phyloP scores from a whole-genome alignment of 2,888 invertebrate species.

The Eudasyphora cyanicolor region DNA sequence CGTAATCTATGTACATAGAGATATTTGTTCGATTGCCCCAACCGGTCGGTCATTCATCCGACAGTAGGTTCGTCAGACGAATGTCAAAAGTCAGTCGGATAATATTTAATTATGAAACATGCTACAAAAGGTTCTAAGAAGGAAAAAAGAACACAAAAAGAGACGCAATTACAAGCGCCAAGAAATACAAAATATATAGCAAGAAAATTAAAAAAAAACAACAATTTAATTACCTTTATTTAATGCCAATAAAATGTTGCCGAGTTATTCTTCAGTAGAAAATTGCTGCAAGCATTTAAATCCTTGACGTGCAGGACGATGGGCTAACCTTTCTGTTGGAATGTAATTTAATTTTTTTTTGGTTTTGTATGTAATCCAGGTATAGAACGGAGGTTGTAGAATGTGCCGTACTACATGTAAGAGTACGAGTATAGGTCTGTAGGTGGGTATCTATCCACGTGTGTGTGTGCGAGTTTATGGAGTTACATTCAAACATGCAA shows the following conservation, averaged over 20 bases:
- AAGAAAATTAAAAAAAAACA: background rate
- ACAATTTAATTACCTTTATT: slow-evolving; percentile 34
- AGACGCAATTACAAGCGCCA: too few relatives aligned
- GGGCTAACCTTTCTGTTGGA: background rate
- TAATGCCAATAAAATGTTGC: slow-evolving; percentile 48
- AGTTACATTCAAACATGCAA: background rate
- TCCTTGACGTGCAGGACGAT: background rate
- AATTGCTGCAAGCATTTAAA: background rate
- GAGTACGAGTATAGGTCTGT: background rate
- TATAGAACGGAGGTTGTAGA: background rate
- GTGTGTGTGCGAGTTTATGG: background rate
- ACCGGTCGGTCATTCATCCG: too few relatives aligned
- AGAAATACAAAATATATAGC: too few relatives aligned
- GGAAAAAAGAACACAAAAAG: background rate
- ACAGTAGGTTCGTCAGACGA: background rate
- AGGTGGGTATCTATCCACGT: background rate
- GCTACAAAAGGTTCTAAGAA: background rate
- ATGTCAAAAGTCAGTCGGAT: background rate
- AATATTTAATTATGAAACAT: slow-evolving; percentile 9
- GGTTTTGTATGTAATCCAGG: background rate
- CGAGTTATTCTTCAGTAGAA: slow-evolving; percentile 7
- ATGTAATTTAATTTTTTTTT: slow-evolving; percentile 2
- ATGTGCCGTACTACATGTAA: too few relatives aligned
- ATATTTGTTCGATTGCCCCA: too few relatives aligned
- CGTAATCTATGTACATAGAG: too few relatives aligned